A percentile compares a stretch with the other conserved stretches of the same genome.
Conservation (phyloP, 2,888 invertebrate genomes). For the Acrobasis suavella region DNA sequence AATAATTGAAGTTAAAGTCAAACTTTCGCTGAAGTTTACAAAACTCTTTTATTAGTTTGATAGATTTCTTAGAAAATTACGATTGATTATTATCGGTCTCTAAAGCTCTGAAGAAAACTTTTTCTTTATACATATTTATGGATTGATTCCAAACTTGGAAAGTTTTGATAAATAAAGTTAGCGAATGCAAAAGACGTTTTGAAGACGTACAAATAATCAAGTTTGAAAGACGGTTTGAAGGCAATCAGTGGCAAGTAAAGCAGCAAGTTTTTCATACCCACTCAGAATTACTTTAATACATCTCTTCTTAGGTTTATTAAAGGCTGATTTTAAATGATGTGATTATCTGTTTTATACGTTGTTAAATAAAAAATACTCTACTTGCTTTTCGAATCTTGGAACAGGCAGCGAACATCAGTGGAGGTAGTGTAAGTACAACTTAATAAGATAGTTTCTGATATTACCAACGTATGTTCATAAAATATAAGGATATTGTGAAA, state of each 20-base stretch:
- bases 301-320: too few species aligned
- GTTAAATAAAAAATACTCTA: too few species aligned
- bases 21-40: slow-evolving; percentile 2
- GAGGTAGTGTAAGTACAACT: too few species aligned
- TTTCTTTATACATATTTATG: neutral
- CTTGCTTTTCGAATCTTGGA: too few species aligned
- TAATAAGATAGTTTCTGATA: too few species aligned
- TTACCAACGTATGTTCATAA: too few species aligned
- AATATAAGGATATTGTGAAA: too few species aligned
- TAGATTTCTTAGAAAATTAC: slow-evolving; percentile 12
- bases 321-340: too few species aligned
- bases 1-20: slow-evolving; percentile 9
- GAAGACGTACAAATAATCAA: neutral
- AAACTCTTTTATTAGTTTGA: slow-evolving; percentile 5
- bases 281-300: too few species aligned
- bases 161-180: neutral
- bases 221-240: neutral
- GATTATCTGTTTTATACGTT: too few species aligned
- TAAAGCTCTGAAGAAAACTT: neutral
- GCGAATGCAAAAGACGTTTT: neutral
- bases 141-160: neutral
- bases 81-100: slow-evolving; percentile 4
- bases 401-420: too few species aligned
- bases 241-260: neutral
- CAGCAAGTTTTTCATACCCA: too few species aligned